These are phyloP conservation scores for Tyrophagus putrescentiae DNA, from an alignment of 1,140 invertebrate species.

Conservation along the genomic window DNA sequence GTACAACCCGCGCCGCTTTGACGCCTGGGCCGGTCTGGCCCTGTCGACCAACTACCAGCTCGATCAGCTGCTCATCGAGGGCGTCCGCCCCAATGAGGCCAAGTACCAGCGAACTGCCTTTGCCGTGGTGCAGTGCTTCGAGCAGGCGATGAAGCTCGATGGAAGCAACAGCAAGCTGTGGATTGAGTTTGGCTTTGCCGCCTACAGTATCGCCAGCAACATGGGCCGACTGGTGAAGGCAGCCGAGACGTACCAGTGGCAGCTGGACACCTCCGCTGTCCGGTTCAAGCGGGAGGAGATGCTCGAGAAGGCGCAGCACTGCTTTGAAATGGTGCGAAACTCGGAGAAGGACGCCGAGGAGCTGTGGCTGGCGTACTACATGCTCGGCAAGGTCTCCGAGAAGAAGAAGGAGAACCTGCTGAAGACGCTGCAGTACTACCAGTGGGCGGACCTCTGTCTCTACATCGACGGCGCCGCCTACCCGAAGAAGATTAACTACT, in stretches of 20 bases:
- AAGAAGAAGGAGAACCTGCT: slow-evolving; percentile 53
- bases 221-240: slow-evolving; percentile 64
- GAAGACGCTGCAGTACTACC: slow-evolving; percentile 20
- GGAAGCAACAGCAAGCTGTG: slow-evolving; percentile 52
- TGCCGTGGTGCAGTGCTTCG: slow-evolving; percentile 50
- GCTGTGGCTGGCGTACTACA: slow-evolving; percentile 75
- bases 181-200: slow-evolving; percentile 74
- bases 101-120: not conserved
- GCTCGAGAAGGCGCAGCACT: slow-evolving; percentile 55
- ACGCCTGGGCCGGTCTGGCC: slow-evolving; percentile 81
- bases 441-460: slow-evolving; percentile 40
- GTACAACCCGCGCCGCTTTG: slow-evolving; percentile 56
- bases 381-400: slow-evolving; percentile 77
- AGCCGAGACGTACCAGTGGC: slow-evolving; percentile 31
- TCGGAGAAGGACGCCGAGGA: slow-evolving; percentile 43
- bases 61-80: slow-evolving; percentile 41
- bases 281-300: slow-evolving; percentile 46
- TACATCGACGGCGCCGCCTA: slow-evolving; percentile 65
- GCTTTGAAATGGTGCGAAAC: slow-evolving; percentile 54
- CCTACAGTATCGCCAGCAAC: slow-evolving; percentile 71
- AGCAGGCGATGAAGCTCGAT: slow-evolving; percentile 53
- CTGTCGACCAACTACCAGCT: slow-evolving; percentile 60
- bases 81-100: not conserved
- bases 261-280: slow-evolving; percentile 46
- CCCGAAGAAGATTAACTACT: slow-evolving; percentile 68